Percentiles rank a stretch among this genome's conserved stretches.
Conservation (phyloP, 37 sponge, comb jelly and placozoan species). For the Haliclona indistincta region DNA sequence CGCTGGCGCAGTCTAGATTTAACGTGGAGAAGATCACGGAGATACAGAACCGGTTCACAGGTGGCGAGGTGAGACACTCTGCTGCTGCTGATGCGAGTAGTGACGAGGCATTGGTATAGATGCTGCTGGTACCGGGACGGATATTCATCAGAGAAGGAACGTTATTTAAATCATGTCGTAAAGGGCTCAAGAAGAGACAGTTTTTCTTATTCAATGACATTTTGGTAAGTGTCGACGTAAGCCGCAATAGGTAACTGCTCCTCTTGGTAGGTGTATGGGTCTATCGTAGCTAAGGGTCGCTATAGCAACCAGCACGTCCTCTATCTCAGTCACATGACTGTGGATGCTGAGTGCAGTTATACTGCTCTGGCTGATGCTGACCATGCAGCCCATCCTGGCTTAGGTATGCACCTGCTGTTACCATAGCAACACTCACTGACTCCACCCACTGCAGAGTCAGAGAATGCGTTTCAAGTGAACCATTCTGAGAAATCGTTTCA, state of each 20-base stretch:
- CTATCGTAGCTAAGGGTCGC: slow-evolving; percentile 42
- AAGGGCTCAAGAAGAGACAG: slow-evolving; percentile 77
- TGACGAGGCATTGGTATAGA: slow-evolving; percentile 19
- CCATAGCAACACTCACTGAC: not conserved
- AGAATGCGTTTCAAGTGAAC: slow-evolving; percentile 79
- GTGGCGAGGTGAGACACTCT: slow-evolving; percentile 65
- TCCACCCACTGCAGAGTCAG: slow-evolving; percentile 37
- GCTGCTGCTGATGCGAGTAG: not conserved
- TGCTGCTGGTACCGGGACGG: slow-evolving; percentile 66
- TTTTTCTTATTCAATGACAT: slow-evolving; percentile 88
- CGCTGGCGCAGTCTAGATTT: slow-evolving; percentile 77
- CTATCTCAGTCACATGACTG: slow-evolving; percentile 66
- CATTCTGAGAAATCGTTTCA: slow-evolving; percentile 89
- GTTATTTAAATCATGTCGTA: slow-evolving; percentile 77
- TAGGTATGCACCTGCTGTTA: not conserved
- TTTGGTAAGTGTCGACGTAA: slow-evolving; percentile 62
- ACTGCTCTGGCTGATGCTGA: slow-evolving; percentile 19
- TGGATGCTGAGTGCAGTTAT: slow-evolving; percentile 43
- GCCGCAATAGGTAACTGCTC: not conserved
- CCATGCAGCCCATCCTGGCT: not conserved
- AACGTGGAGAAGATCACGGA: slow-evolving; percentile 79
- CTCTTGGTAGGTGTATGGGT: slow-evolving; percentile 86
- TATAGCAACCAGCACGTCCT: slow-evolving; percentile 75
- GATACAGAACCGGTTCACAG: slow-evolving; percentile 72
- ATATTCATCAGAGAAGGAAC: slow-evolving; percentile 76